phyloP scores from a whole-genome alignment of 1,140 invertebrate species.

The Neodiprion pinetum region DNA sequence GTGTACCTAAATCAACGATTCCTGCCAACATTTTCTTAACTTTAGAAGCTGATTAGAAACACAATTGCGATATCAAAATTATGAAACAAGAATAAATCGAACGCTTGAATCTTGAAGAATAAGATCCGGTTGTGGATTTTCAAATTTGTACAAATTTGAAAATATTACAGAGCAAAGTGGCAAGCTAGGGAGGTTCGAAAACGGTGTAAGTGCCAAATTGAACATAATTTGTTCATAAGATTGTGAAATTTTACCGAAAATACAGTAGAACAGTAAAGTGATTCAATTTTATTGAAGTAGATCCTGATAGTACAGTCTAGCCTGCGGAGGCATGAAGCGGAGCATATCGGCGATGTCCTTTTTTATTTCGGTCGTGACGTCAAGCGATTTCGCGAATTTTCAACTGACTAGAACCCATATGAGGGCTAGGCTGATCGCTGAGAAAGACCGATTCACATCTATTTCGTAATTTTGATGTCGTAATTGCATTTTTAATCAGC shows the following conservation, averaged over 20 bases:
- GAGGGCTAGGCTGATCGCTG: too few species aligned
- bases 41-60: background rate
- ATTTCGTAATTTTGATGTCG: background rate
- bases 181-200: background rate
- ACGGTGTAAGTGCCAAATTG: background rate
- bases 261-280: too few species aligned
- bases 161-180: constrained; percentile 1
- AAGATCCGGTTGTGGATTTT: background rate
- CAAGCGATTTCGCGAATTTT: too few species aligned
- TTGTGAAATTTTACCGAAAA: background rate
- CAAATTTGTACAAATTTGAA: background rate
- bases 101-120: background rate
- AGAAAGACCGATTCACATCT: background rate
- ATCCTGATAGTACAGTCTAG: background rate
- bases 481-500: background rate
- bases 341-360: background rate
- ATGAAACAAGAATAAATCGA: background rate
- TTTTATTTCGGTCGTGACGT: too few species aligned
- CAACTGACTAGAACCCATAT: too few species aligned
- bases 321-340: background rate
- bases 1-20: too few species aligned
- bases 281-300: background rate
- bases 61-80: background rate
- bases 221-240: background rate
- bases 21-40: background rate